These are phyloP conservation scores for Nyctibius grandis DNA, from an alignment of 2,797 vertebrate genomes.

Conservation along the genomic window DNA sequence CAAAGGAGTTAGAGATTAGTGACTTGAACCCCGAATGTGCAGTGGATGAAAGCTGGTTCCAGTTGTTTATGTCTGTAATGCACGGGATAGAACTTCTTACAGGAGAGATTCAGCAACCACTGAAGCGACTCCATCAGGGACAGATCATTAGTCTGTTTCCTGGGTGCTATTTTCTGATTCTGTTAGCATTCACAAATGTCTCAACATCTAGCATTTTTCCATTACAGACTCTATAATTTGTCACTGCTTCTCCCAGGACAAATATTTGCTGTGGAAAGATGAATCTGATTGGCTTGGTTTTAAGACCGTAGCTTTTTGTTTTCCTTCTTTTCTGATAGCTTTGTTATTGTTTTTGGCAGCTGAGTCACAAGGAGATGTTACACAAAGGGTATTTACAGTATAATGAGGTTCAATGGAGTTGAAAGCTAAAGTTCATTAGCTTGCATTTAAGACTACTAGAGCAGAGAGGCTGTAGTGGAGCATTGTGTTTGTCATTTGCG, in stretches of 20 bases:
- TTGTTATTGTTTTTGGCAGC: conserved; percentile 41
- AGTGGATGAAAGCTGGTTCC: neutral
- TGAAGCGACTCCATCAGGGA: neutral
- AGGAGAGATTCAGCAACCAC: neutral
- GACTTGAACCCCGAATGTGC: rapidly evolving
- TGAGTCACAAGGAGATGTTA: conserved; percentile 18
- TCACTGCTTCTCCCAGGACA: neutral
- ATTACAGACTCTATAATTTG: neutral
- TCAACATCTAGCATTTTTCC: neutral
- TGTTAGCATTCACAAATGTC: neutral
- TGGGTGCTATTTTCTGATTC: neutral
- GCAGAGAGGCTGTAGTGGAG: neutral
- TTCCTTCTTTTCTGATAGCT: neutral
- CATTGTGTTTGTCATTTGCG: conserved; percentile 3
- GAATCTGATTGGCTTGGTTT: neutral
- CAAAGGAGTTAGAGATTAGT: neutral
- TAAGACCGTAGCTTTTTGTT: neutral
- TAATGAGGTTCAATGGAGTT: conserved; percentile 17
- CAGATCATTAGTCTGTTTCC: neutral
- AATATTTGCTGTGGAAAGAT: neutral
- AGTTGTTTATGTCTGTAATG: neutral
- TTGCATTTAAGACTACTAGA: conserved; percentile 38
- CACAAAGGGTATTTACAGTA: conserved; percentile 4
- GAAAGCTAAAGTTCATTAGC: conserved; percentile 62
- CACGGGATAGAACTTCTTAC: neutral